phyloP scores from a whole-genome alignment of 1,140 invertebrate species.

The Coenobita brevimanus region DNA sequence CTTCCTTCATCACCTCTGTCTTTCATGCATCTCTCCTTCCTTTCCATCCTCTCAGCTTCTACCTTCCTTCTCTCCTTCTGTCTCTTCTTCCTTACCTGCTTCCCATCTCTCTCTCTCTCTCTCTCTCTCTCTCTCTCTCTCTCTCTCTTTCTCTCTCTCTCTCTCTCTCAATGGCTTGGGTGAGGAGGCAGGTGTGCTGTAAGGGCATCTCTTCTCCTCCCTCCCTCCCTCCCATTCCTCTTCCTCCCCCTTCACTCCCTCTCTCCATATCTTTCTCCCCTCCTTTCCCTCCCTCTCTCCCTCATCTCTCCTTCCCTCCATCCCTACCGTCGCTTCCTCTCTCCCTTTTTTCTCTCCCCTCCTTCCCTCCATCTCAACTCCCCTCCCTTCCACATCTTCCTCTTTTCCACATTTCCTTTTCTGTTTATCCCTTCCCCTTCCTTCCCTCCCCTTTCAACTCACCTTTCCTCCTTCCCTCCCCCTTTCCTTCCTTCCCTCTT shows the following conservation, averaged over 20 bases:
- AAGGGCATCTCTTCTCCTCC: no score
- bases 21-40: not conserved
- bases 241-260: not conserved
- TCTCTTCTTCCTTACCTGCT: not conserved
- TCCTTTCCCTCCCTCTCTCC: no score
- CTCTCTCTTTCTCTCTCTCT: slow-evolving; percentile 7
- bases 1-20: not conserved
- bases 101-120: not conserved
- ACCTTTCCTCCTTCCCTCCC: not conserved
- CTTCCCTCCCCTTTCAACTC: no score
- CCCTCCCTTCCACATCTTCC: no score
- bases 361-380: no score
- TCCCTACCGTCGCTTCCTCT: no score
- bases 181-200: no score
- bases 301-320: no score
- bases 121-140: not conserved
- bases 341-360: no score
- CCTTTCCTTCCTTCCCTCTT: not conserved
- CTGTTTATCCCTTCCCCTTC: no score
- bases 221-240: not conserved
- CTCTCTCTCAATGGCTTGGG: no score
- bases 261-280: not conserved
- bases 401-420: no score
- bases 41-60: not conserved
- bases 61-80: not conserved